Evolutionary conservation across 30 jellyfish, hydroid and myxozoan genomes (phyloP).

Genomic region (Pelagia noctiluca): DNA sequence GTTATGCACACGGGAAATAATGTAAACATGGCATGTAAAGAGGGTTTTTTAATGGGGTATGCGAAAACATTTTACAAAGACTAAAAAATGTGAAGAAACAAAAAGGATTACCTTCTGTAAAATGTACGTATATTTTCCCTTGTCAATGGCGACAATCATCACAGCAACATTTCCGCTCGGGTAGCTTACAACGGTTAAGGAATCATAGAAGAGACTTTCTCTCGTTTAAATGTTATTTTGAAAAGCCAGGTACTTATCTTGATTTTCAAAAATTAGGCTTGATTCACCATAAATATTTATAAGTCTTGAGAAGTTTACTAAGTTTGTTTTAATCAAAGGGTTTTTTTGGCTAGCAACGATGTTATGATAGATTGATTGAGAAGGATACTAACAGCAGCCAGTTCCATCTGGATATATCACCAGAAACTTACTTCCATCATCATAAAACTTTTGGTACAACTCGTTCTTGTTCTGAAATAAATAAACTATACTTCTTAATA

Average conservation of each 20-base stretch:
- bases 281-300: too few species aligned
- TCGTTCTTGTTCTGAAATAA: constrained; percentile 63
- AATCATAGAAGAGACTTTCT: not conserved
- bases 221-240: not conserved
- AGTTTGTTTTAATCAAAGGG: too few species aligned
- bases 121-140: constrained; percentile 77
- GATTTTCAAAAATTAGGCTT: too few species aligned
- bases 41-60: too few species aligned
- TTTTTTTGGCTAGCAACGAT: too few species aligned
- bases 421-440: constrained; percentile 81
- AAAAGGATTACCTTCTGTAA: constrained; percentile 80
- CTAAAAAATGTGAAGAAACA: too few species aligned
- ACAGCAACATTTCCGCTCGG: constrained; percentile 98
- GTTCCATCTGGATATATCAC: constrained; percentile 93
- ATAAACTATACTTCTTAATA: not conserved
- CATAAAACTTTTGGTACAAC: constrained; percentile 77
- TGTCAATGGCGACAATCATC: constrained; percentile 69
- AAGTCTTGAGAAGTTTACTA: too few species aligned
- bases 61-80: too few species aligned
- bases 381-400: constrained; percentile 98
- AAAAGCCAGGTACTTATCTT: too few species aligned
- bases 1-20: too few species aligned
- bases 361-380: too few species aligned
- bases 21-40: too few species aligned
- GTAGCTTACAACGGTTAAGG: constrained; percentile 56